These are phyloP conservation scores for Lypha dubia DNA, from an alignment of 2,888 invertebrate genomes.

Conservation along the genomic window DNA sequence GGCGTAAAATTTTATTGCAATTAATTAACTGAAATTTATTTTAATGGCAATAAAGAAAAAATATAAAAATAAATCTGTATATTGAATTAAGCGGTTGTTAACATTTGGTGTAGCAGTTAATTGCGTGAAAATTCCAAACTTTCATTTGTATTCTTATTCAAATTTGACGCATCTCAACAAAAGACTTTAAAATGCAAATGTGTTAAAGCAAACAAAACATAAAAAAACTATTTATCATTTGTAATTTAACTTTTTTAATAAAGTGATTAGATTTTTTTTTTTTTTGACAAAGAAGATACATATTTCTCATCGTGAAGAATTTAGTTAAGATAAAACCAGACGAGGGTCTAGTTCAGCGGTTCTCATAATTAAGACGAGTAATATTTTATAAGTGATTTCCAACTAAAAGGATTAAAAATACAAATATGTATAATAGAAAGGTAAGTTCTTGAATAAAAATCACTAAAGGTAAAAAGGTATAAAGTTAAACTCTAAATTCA, in stretches of 20 bases:
- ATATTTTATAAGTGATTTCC: background rate
- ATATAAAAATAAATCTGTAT: too few relatives aligned
- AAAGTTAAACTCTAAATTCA: too few relatives aligned
- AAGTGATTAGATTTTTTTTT: background rate
- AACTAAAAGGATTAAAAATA: conserved; percentile 12
- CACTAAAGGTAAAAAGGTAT: background rate
- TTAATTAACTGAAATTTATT: conserved; percentile 52
- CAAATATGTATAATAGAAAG: conserved; percentile 42
- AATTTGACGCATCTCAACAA: conserved; percentile 42
- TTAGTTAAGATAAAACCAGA: conserved; percentile 49
- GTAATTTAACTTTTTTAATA: conserved; percentile 30
- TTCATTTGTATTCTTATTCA: conserved; percentile 70
- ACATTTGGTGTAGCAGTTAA: background rate
- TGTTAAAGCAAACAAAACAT: conserved; percentile 42
- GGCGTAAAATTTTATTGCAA: conserved; percentile 2
- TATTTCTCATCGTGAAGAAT: conserved; percentile 8
- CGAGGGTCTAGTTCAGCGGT: conserved; percentile 34
- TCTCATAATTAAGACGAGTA: background rate
- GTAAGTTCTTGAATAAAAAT: background rate
- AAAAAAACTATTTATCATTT: conserved; percentile 19
- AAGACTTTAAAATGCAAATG: background rate
- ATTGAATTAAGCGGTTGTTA: conserved; percentile 1
- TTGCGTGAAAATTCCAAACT: conserved; percentile 43
- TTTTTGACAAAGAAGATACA: background rate
- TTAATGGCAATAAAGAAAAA: conserved; percentile 18